Base-by-base conservation (phyloP, 2,113 vertebrate species). In the Sinocyclocheilus grahami region DNA sequence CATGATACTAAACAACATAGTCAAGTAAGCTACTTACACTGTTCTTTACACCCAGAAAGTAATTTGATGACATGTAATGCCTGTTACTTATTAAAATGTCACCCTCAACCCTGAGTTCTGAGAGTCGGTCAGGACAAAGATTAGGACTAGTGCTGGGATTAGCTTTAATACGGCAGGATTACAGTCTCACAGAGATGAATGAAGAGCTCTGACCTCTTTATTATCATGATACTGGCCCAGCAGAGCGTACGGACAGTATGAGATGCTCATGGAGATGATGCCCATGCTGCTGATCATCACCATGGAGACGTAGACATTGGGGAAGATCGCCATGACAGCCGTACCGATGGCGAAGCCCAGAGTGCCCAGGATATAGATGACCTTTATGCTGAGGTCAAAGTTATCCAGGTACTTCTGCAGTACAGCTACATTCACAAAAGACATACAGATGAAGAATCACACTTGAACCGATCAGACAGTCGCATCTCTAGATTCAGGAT, bases 221-320 rank as follows among this genome's bases (percentile, higher is more conserved):
- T 96, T 96, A 69, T 99, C 98, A 3, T 99, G 98, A 93, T 99
- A 99, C 89, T 99, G 98, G 80, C 98, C 98, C 10, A 99, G 89
- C 86, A 99, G 96, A 0, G 98, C 98, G 0, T 99, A 99, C 0
- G 98, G 98, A 89, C 98, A 99, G 93, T 99, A 99, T 86, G 97
- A 99, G 91, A 98, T 97, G 85, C 98, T 98, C 98, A 99, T 99
- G n/a, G 97, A 99, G 89, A 99, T 97, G 22, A 99, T 91, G n/a
- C 98, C 98, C 98, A 99, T 99, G 0, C 95, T 98, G 95, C 97
- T 98, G 94, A 99, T 97, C 97, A 97, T 97, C 85, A 96, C 93
- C 98, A 99, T 99, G 86, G 98, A 93, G 22, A 99, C 96, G 0
- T 99, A 99, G 60, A 99, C 97, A 0, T 98, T 97, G 83, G 97